A percentile compares a stretch with the other conserved stretches of the same genome.
Conservation (phyloP, 2,888 invertebrate genomes). For the Pyrocoelia pectoralis region DNA sequence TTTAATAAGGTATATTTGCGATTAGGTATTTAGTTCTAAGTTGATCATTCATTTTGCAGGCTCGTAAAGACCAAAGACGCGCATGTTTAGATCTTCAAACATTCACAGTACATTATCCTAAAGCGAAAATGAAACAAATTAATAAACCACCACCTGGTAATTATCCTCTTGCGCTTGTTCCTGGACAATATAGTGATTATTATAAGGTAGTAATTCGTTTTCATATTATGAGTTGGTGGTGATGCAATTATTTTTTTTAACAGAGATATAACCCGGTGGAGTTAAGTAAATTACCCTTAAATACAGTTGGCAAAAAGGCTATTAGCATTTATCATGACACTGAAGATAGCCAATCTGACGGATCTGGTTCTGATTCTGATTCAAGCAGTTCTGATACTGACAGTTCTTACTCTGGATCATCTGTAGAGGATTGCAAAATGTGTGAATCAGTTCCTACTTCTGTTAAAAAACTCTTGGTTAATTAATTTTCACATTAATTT, state of each 20-base stretch:
- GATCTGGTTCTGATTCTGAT: conserved; percentile 61
- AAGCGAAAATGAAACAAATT: conserved; percentile 58
- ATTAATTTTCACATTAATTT: conserved; percentile 2
- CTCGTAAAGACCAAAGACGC: conserved; percentile 77
- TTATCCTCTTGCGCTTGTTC: conserved; percentile 94
- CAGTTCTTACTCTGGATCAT: conserved; percentile 48
- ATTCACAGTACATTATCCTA: conserved; percentile 82
- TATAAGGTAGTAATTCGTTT: conserved; percentile 66
- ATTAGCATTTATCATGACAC: conserved; percentile 62
- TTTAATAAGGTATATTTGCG: conserved; percentile 70
- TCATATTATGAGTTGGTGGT: no score
- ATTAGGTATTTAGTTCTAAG: not conserved
- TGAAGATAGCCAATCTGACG: conserved; percentile 63
- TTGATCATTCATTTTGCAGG: conserved; percentile 41
- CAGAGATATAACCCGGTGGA: conserved; percentile 79
- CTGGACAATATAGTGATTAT: conserved; percentile 94
- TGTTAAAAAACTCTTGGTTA: conserved; percentile 20
- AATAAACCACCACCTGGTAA: conserved; percentile 66
- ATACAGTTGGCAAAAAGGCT: conserved; percentile 81
- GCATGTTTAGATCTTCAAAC: conserved; percentile 94
- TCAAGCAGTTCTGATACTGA: conserved; percentile 61
- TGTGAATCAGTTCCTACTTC: conserved; percentile 13
- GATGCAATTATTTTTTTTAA: no score
- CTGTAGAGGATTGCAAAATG: conserved; percentile 35
- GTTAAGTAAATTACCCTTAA: conserved; percentile 91